Evolutionary conservation across 2,113 vertebrate genomes (phyloP).

Genomic region (Scomber japonicus): DNA sequence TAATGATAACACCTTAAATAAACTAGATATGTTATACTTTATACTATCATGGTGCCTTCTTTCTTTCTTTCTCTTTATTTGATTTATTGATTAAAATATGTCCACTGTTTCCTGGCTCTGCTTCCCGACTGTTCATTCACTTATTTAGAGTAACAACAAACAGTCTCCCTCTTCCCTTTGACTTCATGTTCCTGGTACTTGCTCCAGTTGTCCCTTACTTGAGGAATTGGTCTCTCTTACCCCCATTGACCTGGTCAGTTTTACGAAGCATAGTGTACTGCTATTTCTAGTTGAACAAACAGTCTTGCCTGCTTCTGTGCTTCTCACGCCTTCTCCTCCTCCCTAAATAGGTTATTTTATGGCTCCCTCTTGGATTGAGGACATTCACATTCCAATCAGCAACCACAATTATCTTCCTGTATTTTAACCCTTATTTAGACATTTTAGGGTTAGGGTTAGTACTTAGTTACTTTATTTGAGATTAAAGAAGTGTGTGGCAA

Average conservation of each 20-base stretch:
- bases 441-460: too few relatives aligned
- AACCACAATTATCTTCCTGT: neutral
- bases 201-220: neutral
- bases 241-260: slow-evolving; percentile 20
- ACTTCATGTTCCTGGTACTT: neutral
- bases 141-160: neutral
- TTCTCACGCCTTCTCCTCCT: slow-evolving; percentile 42
- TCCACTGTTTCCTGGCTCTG: neutral
- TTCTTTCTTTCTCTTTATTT: neutral
- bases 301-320: neutral
- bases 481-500: neutral
- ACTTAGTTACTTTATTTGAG: neutral
- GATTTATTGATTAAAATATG: neutral
- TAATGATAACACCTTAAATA: neutral
- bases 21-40: too few relatives aligned
- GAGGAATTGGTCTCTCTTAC: slow-evolving; percentile 10
- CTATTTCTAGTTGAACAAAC: slow-evolving; percentile 57
- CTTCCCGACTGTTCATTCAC: neutral
- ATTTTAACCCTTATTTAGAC: neutral
- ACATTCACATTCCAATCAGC: slow-evolving; percentile 23
- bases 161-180: neutral
- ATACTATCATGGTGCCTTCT: too few relatives aligned
- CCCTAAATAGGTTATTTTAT: slow-evolving; percentile 33
- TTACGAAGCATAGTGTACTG: slow-evolving; percentile 4
- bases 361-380: slow-evolving; percentile 32